Evolutionary conservation across 2,888 invertebrate genomes (phyloP).

Genomic region (Troides aeacus): DNA sequence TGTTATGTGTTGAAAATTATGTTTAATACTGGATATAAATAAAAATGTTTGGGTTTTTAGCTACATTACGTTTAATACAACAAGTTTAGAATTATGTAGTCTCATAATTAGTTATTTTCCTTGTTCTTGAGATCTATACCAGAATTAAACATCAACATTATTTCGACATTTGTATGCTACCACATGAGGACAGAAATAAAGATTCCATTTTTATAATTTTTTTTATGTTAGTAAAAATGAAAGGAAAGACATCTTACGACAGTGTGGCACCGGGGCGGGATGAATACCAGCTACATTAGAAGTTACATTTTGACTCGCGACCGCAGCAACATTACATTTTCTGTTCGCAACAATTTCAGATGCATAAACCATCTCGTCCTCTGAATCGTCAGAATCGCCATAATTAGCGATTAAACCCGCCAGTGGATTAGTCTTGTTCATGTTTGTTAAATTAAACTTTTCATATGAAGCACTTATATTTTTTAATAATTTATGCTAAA

Average conservation of each 20-base stretch:
- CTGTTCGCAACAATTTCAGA: conserved; percentile 17
- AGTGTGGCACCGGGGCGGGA: conserved; percentile 68
- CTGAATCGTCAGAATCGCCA: conserved; percentile 69
- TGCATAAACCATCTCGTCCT: conserved; percentile 41
- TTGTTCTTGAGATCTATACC: too few relatives aligned
- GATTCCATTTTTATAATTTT: too few relatives aligned
- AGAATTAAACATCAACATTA: too few relatives aligned
- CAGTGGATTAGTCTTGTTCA: conserved; percentile 69
- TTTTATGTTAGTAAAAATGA: not conserved
- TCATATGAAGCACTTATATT: too few relatives aligned
- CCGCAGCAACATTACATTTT: conserved; percentile 29
- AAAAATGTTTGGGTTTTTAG: too few relatives aligned
- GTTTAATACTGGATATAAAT: not conserved
- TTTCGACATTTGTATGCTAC: too few relatives aligned
- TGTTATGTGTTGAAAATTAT: conserved; percentile 3
- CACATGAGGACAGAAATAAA: too few relatives aligned
- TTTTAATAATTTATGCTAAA: too few relatives aligned
- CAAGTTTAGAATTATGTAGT: too few relatives aligned
- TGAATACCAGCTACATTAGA: conserved; percentile 48
- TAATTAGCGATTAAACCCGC: conserved; percentile 64
- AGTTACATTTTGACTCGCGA: conserved; percentile 27
- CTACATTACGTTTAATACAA: too few relatives aligned
- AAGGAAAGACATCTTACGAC: conserved; percentile 54
- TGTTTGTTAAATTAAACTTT: conserved; percentile 33
- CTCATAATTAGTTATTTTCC: too few relatives aligned